Conservation (phyloP, 2,888 invertebrate genomes). For the Harpalus rufipes region DNA sequence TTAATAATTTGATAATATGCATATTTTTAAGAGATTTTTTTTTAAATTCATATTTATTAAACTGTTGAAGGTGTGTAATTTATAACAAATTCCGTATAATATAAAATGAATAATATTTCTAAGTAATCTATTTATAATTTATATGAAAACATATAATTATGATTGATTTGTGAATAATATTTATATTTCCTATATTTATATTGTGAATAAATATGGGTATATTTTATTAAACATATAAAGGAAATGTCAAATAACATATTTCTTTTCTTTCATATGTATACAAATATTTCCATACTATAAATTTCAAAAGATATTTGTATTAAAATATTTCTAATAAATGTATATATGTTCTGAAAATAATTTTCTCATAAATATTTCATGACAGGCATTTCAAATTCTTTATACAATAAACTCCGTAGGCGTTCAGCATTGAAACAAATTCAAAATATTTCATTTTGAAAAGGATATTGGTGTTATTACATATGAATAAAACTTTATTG, state of each 20-base stretch:
- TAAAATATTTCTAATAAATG: conserved; percentile 7
- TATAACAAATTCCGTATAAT: not conserved
- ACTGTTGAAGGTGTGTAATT: not conserved
- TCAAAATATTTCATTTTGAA: conserved; percentile 48
- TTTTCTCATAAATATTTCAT: not conserved
- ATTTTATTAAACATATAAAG: not conserved
- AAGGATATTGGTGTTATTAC: conserved; percentile 21
- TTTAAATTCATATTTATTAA: no score
- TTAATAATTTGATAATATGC: no score
- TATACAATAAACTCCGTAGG: not conserved
- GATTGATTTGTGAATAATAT: not conserved
- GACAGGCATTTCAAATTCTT: not conserved
- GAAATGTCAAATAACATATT: not conserved
- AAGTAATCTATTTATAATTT: not conserved
- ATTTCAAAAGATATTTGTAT: not conserved
- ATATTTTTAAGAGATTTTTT: no score
- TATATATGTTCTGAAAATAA: not conserved
- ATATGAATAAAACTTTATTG: conserved; percentile 16
- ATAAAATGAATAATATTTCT: not conserved
- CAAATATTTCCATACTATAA: not conserved
- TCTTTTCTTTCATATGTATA: not conserved
- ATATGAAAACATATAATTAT: not conserved
- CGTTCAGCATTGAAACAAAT: conserved; percentile 16
- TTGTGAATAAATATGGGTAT: no score
- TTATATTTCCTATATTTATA: not conserved